Conservation (phyloP, 2,888 invertebrate genomes). For the Digitonthophagus gazella region DNA sequence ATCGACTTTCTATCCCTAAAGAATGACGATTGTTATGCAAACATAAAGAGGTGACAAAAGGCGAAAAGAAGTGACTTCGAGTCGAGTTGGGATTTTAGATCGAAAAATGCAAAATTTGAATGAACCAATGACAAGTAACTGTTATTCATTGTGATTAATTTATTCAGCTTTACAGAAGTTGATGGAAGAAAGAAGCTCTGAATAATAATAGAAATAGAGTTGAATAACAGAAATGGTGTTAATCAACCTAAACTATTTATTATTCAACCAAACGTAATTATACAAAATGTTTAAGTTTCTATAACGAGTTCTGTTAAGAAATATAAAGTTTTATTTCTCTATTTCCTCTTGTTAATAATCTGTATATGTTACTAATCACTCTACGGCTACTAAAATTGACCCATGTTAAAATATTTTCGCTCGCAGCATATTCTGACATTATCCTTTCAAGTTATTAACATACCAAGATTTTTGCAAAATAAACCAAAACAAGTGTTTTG, state of each 20-base stretch:
- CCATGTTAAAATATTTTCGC: neutral
- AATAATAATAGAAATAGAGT: neutral
- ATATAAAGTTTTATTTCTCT: too few relatives aligned
- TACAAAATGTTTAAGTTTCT: too few relatives aligned
- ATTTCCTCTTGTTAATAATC: too few relatives aligned
- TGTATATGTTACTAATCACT: too few relatives aligned
- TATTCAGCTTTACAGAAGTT: neutral
- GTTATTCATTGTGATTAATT: too few relatives aligned
- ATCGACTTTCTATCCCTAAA: neutral
- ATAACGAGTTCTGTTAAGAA: too few relatives aligned
- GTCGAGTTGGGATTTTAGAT: neutral
- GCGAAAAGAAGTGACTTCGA: neutral
- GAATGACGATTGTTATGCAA: neutral
- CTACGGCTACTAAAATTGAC: neutral
- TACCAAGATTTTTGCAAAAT: neutral
- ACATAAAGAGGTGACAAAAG: neutral
- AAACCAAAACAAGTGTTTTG: neutral
- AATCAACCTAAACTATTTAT: neutral
- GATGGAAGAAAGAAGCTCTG: too few relatives aligned
- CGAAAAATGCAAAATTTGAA: neutral
- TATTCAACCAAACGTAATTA: too few relatives aligned
- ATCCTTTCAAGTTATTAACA: neutral
- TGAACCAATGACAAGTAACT: neutral
- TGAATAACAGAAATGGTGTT: neutral
- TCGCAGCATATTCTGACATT: neutral